Evolutionary conservation across 2,797 vertebrate species (phyloP).

Genomic region (Danio choprae): DNA sequence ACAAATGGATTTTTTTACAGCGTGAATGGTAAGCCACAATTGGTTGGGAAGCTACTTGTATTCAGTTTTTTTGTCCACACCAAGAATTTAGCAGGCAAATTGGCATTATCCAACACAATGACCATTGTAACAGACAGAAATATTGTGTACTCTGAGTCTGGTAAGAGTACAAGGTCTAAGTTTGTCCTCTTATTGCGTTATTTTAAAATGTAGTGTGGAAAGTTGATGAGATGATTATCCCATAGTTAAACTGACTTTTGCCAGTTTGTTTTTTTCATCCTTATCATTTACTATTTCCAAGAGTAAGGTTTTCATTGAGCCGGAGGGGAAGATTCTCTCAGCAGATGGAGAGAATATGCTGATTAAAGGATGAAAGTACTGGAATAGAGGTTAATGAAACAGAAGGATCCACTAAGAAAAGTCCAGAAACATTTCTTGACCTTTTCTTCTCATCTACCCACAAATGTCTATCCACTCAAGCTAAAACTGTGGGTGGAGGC

Average conservation of each 20-base stretch:
- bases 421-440: conserved; percentile 36
- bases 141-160: no score
- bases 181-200: not conserved
- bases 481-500: conserved; percentile 33
- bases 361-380: conserved; percentile 13
- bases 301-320: conserved; percentile 9
- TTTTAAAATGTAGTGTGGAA: not conserved
- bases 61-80: no score
- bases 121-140: no score
- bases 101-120: no score
- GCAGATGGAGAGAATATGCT: not conserved
- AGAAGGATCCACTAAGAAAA: conserved; percentile 15
- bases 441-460: conserved; percentile 45
- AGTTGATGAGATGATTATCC: not conserved
- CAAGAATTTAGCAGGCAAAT: no score
- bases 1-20: no score
- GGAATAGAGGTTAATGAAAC: conserved; percentile 37
- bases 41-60: no score
- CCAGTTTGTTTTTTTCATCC: not conserved
- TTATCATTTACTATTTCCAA: not conserved
- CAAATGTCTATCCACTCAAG: conserved; percentile 32
- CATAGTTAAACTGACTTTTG: not conserved
- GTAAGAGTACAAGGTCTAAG: no score
- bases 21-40: no score
- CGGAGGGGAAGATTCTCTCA: conserved; percentile 6